These are phyloP conservation scores for Nezara viridula DNA, from an alignment of 2,888 invertebrate genomes.

Conservation along the genomic window DNA sequence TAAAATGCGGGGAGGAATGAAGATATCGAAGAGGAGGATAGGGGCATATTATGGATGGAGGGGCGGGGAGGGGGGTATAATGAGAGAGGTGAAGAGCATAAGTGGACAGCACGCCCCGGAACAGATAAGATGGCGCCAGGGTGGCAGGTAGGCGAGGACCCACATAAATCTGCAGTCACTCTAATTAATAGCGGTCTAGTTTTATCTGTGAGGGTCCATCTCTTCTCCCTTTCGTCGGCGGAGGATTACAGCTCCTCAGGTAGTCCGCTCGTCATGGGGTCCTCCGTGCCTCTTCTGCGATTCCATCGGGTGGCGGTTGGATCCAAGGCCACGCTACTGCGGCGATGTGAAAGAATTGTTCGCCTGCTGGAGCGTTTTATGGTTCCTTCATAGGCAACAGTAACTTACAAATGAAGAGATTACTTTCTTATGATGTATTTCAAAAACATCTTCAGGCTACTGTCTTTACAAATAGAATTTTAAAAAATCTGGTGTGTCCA, in stretches of 20 bases:
- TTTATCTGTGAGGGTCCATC: slow-evolving; percentile 47
- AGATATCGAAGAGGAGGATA: background rate
- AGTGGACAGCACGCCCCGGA: background rate
- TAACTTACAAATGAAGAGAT: too few species aligned
- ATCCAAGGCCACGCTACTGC: background rate
- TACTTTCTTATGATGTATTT: too few species aligned
- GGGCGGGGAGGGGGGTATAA: background rate
- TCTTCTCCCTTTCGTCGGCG: slow-evolving; percentile 12
- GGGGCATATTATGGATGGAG: background rate
- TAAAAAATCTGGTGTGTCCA: too few species aligned
- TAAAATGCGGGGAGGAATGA: background rate
- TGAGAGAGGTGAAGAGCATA: background rate
- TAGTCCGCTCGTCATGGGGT: background rate
- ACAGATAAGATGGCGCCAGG: slow-evolving; percentile 51
- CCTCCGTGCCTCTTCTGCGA: background rate
- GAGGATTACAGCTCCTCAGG: slow-evolving; percentile 33
- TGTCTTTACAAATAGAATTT: too few species aligned
- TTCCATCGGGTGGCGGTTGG: background rate
- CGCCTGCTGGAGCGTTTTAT: too few species aligned
- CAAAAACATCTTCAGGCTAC: too few species aligned
- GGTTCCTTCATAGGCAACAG: too few species aligned
- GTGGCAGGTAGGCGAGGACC: background rate
- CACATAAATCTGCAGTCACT: slow-evolving; percentile 56
- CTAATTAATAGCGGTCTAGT: slow-evolving; percentile 55
- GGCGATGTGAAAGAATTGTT: background rate